A percentile compares a stretch with the other conserved stretches of the same genome.
Evolutionary conservation across 2,888 invertebrate species (phyloP).

Genomic region (Polydesmus complanatus): DNA sequence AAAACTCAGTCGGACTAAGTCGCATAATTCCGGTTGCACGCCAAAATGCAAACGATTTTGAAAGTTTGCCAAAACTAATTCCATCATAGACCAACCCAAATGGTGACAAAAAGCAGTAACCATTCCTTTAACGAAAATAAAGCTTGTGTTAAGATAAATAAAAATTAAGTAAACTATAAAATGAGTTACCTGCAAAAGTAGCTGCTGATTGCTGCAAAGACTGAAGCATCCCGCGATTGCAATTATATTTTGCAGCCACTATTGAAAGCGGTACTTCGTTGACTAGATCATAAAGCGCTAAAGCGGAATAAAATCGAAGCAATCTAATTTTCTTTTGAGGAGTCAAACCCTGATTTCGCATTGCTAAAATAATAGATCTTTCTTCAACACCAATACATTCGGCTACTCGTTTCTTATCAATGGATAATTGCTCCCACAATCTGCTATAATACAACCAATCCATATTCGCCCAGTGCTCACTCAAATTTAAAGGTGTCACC

Average conservation of each 20-base stretch:
- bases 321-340: slow-evolving; percentile 25
- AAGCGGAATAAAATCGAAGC: slow-evolving; percentile 67
- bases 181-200: slow-evolving; percentile 66
- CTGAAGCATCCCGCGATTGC: slow-evolving; percentile 79
- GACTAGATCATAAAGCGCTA: slow-evolving; percentile 83
- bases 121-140: slow-evolving; percentile 52
- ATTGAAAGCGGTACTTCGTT: slow-evolving; percentile 68
- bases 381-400: slow-evolving; percentile 78
- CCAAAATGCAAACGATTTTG: slow-evolving; percentile 90
- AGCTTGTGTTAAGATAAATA: neutral
- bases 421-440: slow-evolving; percentile 65
- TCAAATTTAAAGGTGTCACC: slow-evolving; percentile 77
- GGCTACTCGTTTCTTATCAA: slow-evolving; percentile 70
- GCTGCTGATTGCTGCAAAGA: slow-evolving; percentile 86
- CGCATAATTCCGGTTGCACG: slow-evolving; percentile 77
- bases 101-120: slow-evolving; percentile 89
- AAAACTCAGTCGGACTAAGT: slow-evolving; percentile 69
- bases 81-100: slow-evolving; percentile 81
- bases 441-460: slow-evolving; percentile 53
- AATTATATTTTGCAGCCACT: slow-evolving; percentile 72
- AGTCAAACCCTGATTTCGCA: slow-evolving; percentile 11
- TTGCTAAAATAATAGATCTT: slow-evolving; percentile 62
- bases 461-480: slow-evolving; percentile 59
- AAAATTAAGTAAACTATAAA: neutral
- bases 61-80: slow-evolving; percentile 78